These are phyloP conservation scores for Psittacula cyanocephala DNA, from an alignment of 2,113 vertebrate species.

Conservation along the genomic window DNA sequence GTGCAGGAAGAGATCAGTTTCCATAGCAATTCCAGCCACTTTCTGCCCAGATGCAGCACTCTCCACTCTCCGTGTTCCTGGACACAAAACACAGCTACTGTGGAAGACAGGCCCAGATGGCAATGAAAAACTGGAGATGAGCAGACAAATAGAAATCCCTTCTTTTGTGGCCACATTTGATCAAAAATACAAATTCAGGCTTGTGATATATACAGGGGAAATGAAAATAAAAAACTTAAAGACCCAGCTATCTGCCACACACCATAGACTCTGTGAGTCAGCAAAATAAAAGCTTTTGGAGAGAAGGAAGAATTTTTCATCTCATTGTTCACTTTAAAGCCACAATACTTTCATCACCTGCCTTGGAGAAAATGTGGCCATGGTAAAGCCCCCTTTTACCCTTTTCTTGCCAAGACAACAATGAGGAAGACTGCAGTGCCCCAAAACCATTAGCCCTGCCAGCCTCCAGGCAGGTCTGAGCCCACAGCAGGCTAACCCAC, in stretches of 20 bases:
- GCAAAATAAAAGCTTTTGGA: conserved; percentile 5
- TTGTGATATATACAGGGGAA: background rate
- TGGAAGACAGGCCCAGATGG: background rate
- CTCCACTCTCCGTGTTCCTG: background rate
- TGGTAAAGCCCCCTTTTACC: background rate
- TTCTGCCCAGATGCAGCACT: conserved; percentile 4
- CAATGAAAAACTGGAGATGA: background rate
- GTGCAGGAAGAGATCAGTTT: conserved; percentile 34
- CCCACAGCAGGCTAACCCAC: background rate
- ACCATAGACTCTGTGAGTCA: background rate
- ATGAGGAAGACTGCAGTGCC: background rate
- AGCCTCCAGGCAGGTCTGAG: background rate
- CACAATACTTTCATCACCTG: background rate
- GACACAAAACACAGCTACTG: background rate
- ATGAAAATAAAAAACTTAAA: background rate
- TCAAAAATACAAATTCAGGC: background rate
- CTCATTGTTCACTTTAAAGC: background rate
- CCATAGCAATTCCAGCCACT: conserved; percentile 61
- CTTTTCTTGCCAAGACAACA: background rate
- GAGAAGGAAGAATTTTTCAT: background rate
- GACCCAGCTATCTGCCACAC: background rate
- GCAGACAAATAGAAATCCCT: background rate
- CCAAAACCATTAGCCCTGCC: background rate
- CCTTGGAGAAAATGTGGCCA: background rate
- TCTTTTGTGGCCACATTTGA: background rate